Percentiles rank a stretch among this genome's conserved stretches.
phyloP scores from a whole-genome alignment of 1,140 invertebrate genomes.

The Limonius californicus region DNA sequence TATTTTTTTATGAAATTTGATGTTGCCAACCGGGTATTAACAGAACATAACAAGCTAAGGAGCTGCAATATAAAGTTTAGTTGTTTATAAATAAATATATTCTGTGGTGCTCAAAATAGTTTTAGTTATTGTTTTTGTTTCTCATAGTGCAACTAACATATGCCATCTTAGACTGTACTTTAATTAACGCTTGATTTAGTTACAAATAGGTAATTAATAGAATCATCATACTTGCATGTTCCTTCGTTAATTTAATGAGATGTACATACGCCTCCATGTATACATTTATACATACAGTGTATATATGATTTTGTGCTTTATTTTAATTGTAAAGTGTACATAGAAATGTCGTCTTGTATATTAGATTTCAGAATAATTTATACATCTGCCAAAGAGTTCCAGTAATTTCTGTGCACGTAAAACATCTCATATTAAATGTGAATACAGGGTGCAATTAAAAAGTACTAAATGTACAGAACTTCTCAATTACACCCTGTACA shows the following conservation, averaged over 20 bases:
- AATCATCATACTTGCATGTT: slow-evolving; percentile 1
- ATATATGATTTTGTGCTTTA: slow-evolving; percentile 5
- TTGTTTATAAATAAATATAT: background rate
- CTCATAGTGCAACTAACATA: background rate
- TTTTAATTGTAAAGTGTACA: background rate
- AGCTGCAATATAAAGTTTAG: slow-evolving; percentile 6
- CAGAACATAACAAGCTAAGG: too few species aligned
- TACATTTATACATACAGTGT: background rate
- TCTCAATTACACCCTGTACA: too few species aligned
- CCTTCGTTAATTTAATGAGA: background rate
- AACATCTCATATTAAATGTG: too few species aligned
- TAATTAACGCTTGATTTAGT: background rate
- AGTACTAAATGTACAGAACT: too few species aligned
- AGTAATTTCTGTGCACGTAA: background rate
- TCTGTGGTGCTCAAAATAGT: slow-evolving; percentile 11
- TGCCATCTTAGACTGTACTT: background rate
- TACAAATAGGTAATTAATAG: background rate
- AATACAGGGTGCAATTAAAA: too few species aligned
- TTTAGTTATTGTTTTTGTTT: background rate
- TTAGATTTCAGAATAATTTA: slow-evolving; percentile 9
- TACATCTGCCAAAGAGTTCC: slow-evolving; percentile 1
- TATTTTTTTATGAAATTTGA: too few species aligned
- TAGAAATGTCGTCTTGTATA: slow-evolving; percentile 7
- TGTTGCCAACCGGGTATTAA: too few species aligned
- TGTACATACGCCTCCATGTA: slow-evolving; percentile 12